Conservation (phyloP, 2,888 invertebrate genomes). For the Papilio protenor region DNA sequence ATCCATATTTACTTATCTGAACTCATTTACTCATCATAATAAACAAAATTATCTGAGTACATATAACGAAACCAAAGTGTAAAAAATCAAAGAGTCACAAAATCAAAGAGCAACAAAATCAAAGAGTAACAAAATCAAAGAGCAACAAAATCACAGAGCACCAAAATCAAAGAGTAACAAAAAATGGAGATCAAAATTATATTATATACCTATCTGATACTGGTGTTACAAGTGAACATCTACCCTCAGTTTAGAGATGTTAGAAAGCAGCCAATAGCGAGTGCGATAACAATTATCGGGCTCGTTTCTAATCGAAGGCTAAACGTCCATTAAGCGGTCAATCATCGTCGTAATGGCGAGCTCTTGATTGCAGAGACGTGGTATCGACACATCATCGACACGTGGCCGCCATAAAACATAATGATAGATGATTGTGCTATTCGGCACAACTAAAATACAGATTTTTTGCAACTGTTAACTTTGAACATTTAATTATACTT, state of each 20-base stretch:
- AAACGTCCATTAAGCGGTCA: constrained; percentile 47
- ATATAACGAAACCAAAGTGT: too few relatives aligned
- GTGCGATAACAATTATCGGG: constrained; percentile 47
- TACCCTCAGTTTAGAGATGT: constrained; percentile 16
- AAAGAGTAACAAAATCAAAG: too few relatives aligned
- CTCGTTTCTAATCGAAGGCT: constrained; percentile 44
- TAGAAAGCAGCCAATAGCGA: constrained; percentile 41
- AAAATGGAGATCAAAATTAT: constrained; percentile 5
- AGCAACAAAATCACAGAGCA: too few relatives aligned
- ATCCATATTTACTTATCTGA: neutral
- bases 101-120: too few relatives aligned
- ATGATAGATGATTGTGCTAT: constrained; percentile 42
- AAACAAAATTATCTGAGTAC: neutral
- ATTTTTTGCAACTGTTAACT: constrained; percentile 31
- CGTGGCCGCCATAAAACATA: constrained; percentile 42
- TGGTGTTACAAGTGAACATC: neutral
- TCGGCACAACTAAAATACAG: constrained; percentile 26
- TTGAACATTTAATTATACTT: neutral
- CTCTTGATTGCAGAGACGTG: constrained; percentile 40
- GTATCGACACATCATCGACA: constrained; percentile 39
- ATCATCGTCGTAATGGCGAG: constrained; percentile 44
- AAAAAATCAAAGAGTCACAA: too few relatives aligned
- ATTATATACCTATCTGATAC: neutral
- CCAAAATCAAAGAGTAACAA: neutral
- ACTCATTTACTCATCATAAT: neutral